Conservation (phyloP, 2,888 invertebrate species). For the Eristalinus sepulchralis region DNA sequence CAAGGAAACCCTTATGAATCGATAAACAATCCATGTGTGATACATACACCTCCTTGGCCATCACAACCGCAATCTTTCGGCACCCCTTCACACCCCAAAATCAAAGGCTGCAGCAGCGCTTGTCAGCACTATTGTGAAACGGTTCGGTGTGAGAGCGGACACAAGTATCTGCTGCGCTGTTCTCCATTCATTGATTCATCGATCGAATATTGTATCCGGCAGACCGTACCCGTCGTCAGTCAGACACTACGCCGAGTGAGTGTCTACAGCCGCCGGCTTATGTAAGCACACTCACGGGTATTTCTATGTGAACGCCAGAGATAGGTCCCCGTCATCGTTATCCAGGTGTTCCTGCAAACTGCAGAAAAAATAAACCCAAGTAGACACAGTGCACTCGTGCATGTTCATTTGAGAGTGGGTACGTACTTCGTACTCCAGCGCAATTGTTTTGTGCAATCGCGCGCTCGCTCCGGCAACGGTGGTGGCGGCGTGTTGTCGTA, state of each 20-base stretch:
- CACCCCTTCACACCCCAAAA: neutral
- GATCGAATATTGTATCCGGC: neutral
- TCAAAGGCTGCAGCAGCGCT: neutral
- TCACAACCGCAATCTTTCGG: neutral
- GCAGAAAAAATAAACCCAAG: conserved; percentile 6
- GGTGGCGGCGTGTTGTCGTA: conserved; percentile 42
- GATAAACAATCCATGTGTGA: neutral
- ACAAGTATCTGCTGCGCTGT: neutral
- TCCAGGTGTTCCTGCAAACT: conserved; percentile 60
- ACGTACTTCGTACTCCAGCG: neutral
- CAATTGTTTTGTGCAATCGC: neutral
- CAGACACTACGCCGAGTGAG: neutral
- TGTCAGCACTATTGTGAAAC: conserved; percentile 16
- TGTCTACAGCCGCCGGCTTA: conserved; percentile 23
- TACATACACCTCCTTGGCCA: neutral
- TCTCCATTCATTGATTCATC: neutral
- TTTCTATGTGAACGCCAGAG: conserved; percentile 30
- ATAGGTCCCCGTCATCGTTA: conserved; percentile 39
- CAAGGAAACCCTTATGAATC: neutral
- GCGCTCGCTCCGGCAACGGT: neutral
- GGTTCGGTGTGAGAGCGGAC: neutral
- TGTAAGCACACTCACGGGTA: conserved; percentile 41
- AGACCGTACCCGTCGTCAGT: neutral
- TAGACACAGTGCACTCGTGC: conserved; percentile 4
- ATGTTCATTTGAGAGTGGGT: conserved; percentile 7